Evolutionary conservation across 2,888 invertebrate genomes (phyloP), one percentile per base, ranked within the genome.

Genomic region (Synergus laeviventris): DNA sequence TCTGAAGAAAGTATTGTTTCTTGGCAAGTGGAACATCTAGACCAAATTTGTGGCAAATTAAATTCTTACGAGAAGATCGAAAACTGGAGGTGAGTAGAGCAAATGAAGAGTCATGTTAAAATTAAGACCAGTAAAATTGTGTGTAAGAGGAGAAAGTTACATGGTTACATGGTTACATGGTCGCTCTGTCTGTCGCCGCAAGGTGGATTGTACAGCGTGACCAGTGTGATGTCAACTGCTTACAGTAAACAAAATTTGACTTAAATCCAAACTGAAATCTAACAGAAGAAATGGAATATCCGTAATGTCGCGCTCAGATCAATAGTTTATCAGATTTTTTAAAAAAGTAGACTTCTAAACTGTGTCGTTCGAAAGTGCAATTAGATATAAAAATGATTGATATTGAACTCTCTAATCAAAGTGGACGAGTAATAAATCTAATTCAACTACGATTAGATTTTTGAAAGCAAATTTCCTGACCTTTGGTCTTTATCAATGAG

Each of bases 141-240:
- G 76, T 81, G 81, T 81, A 84, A 85, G 82, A 85, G 81, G 86
- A 86, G 86, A 87, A 87, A 87, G 86, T 83, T 77, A 81, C n/a
- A n/a, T n/a, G n/a, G n/a, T n/a, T n/a, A n/a, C n/a, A n/a, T n/a
- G 81, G 81, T 86, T 84, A 82, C 85, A 84, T 78, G 78, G 79
- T 78, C 77, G 79, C 80, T 79, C 79, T 75, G 80, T 76, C 82
- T 74, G 79, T 79, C 78, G 79, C 78, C 79, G 80, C 81, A 78
- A 82, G 84, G 78, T 82, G 82, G 81, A 84, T 75, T 74, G 79
- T 79, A 85, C 84, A 77, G 70, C 7, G 31, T 31, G 31, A 31
- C 7, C 31, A 31, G 31, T 31, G 5, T 76, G 78, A 82, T 78
- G 82, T 78, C 79, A 82, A 84, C 81, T 78, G 79, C 77, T 76